phyloP scores from a whole-genome alignment of 2,113 vertebrate genomes.

The Plecturocebus donacophilus region DNA sequence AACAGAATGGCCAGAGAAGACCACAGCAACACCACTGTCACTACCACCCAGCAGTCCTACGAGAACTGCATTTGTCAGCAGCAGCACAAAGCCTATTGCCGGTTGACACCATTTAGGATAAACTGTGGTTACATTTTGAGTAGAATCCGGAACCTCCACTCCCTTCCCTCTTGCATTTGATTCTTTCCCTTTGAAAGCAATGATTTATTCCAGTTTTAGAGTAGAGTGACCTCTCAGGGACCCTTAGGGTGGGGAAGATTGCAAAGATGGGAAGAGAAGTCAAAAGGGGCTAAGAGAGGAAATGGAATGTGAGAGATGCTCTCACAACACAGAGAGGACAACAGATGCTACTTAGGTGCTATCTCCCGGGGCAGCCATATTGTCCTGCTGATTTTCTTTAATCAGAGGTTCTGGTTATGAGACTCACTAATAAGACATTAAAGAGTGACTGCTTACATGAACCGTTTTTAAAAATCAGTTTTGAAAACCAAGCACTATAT shows the following conservation, averaged over 20 bases:
- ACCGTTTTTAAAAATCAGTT: not conserved
- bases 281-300: not conserved
- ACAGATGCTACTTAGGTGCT: fast-evolving
- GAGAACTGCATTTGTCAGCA: not conserved
- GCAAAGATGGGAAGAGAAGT: not conserved
- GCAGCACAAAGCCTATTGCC: not conserved
- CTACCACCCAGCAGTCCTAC: not conserved
- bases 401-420: not conserved
- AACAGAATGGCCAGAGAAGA: constrained; percentile 56
- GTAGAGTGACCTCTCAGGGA: not conserved
- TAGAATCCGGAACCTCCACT: not conserved
- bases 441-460: not conserved
- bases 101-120: not conserved
- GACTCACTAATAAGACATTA: not conserved
- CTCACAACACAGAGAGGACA: not conserved
- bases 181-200: not conserved
- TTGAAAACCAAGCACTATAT: not conserved
- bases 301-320: not conserved
- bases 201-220: constrained; percentile 34
- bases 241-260: not conserved
- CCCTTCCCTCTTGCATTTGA: not conserved
- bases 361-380: not conserved
- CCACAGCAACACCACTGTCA: constrained; percentile 41
- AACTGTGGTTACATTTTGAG: not conserved
- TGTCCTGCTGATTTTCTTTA: not conserved